Conservation (phyloP, 1,140 invertebrate species). For the Drosophila subobscura region DNA sequence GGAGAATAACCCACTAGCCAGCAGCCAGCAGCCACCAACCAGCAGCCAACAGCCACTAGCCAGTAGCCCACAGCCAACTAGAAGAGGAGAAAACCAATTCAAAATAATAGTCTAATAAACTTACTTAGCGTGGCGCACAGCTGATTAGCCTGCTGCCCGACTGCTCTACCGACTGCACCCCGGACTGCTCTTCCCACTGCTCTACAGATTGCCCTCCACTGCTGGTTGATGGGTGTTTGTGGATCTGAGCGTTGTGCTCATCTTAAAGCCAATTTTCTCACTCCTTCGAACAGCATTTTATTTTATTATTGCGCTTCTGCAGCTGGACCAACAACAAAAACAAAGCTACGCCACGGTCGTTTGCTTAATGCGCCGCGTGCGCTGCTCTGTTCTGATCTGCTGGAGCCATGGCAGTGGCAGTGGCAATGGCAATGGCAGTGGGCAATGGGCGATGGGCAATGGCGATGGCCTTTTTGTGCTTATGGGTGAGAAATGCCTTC, state of each 20-base stretch:
- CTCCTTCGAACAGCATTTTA: constrained; percentile 36
- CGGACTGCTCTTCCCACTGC: constrained; percentile 19
- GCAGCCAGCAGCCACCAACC: background rate
- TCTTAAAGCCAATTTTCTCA: constrained; percentile 72
- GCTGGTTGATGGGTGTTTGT: background rate
- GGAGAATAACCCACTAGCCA: too few species aligned
- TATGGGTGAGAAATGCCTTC: constrained; percentile 79
- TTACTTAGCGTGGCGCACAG: constrained; percentile 73
- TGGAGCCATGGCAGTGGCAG: constrained; percentile 5
- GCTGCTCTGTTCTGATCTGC: constrained; percentile 34
- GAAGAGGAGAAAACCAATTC: constrained; percentile 55
- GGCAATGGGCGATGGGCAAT: constrained; percentile 11
- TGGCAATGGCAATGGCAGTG: constrained; percentile 39
- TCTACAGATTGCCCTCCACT: background rate
- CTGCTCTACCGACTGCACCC: constrained; percentile 12
- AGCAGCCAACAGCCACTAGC: background rate
- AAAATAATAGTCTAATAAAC: constrained; percentile 80
- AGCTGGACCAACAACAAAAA: constrained; percentile 54
- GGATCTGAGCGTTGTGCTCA: constrained; percentile 33
- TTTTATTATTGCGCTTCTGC: constrained; percentile 80
- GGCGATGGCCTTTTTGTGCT: constrained; percentile 76
- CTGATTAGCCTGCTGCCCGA: constrained; percentile 57
- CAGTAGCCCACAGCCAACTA: background rate
- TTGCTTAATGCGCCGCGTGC: constrained; percentile 73
- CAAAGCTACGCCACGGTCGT: constrained; percentile 63